phyloP scores from a whole-genome alignment of 2,888 invertebrate genomes.

The Cerceris rybyensis region DNA sequence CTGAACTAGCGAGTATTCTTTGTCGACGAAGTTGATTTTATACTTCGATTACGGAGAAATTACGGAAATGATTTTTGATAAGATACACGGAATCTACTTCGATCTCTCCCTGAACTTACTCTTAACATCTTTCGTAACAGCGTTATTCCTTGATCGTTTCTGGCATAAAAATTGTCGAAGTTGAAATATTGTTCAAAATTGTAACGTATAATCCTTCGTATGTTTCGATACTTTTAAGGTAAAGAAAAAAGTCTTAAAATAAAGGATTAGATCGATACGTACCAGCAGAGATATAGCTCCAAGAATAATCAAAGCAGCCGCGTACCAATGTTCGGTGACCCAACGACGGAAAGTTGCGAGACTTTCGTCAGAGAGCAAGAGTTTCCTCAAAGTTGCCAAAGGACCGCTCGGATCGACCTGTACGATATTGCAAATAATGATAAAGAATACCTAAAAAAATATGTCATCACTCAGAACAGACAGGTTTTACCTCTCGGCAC shows the following conservation, averaged over 20 bases:
- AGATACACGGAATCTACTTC: conserved; percentile 30
- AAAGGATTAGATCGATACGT: conserved; percentile 80
- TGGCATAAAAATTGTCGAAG: conserved; percentile 55
- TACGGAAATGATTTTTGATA: too few species aligned
- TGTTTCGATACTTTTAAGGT: background rate
- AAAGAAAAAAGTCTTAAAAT: background rate
- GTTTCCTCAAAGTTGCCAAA: conserved; percentile 92
- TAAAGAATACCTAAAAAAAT: background rate
- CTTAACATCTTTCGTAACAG: conserved; percentile 62
- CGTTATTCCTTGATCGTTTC: conserved; percentile 70
- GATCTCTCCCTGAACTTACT: conserved; percentile 68
- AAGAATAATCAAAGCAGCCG: conserved; percentile 89
- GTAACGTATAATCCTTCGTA: background rate
- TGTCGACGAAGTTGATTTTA: background rate
- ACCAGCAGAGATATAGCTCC: conserved; percentile 91
- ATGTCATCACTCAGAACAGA: background rate
- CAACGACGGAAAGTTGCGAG: conserved; percentile 94
- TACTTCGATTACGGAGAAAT: too few species aligned
- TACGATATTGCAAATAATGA: too few species aligned
- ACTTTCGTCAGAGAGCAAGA: conserved; percentile 94
- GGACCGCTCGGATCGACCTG: conserved; percentile 96
- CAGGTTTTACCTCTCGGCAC: conserved; percentile 88
- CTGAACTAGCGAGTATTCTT: background rate
- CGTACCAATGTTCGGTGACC: conserved; percentile 96
- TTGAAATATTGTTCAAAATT: background rate